Percentiles rank a stretch among this genome's conserved stretches.
Conservation (phyloP, 2,888 invertebrate genomes). For the Perizoma flavofasciatum region DNA sequence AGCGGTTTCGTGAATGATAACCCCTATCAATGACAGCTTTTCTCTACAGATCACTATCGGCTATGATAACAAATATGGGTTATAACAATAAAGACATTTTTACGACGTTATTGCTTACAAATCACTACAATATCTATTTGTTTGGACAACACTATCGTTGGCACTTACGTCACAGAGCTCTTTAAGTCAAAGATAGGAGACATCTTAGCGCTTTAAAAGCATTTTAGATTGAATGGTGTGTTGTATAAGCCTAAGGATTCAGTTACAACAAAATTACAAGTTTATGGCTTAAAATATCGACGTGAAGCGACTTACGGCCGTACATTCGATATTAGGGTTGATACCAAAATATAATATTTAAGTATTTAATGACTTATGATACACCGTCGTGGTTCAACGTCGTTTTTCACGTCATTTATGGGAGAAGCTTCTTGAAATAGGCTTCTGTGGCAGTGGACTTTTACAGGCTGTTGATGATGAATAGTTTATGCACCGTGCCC, state of each 20-base stretch:
- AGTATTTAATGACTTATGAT: not conserved
- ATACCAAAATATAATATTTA: not conserved
- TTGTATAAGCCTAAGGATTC: conserved; percentile 65
- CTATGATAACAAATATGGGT: conserved; percentile 39
- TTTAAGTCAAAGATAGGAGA: conserved; percentile 36
- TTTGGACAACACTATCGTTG: conserved; percentile 52
- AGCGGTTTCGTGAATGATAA: too few species aligned
- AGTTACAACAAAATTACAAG: conserved; percentile 76
- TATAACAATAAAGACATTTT: conserved; percentile 69
- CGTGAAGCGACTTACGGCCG: conserved; percentile 59
- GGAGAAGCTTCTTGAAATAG: not conserved
- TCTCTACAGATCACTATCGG: too few species aligned
- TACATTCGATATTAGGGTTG: conserved; percentile 52
- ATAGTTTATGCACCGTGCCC: not conserved
- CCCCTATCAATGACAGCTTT: too few species aligned
- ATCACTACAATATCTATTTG: conserved; percentile 66
- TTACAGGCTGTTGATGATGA: not conserved
- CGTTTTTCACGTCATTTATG: too few species aligned
- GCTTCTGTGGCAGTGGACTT: too few species aligned
- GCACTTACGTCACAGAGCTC: conserved; percentile 36
- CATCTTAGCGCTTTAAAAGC: conserved; percentile 72
- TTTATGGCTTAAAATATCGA: conserved; percentile 73
- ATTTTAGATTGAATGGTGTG: conserved; percentile 72
- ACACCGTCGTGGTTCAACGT: not conserved
- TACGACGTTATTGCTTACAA: conserved; percentile 69